Evolutionary conservation across 2,797 vertebrate genomes (phyloP), one percentile per base, ranked within the genome.

Genomic region (Orestias chungarensis): DNA sequence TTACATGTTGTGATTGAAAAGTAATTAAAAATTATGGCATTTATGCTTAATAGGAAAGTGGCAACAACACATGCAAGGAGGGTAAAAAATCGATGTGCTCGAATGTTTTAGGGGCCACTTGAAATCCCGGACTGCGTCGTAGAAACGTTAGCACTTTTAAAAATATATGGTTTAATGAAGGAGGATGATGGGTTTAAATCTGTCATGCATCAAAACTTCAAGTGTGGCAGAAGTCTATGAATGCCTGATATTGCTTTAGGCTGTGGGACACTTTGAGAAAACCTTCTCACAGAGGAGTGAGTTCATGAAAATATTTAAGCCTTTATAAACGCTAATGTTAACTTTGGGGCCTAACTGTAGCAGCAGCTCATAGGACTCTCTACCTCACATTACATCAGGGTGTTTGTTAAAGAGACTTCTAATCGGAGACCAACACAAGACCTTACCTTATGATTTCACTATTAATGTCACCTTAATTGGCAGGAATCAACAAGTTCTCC

Each of bases 141-240:
- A 68, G 83, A 78, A 68, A 72, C 14, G 57, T 66, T 70, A 80
- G 77, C 74, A 74, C 35, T n/a, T 83, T 85, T 70, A 85, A 70
- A 75, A 85, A 49, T 83, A 80, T 87, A 87, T 80, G 71, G 85
- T 88, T 89, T 86, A 89, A 89, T 91, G 90, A 89, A 83, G 77
- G 79, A 83, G 65, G 81, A 84, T 87, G 87, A 90, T 88, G 71
- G 83, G 85, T 87, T 86, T 80, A 82, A 86, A 87, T 87, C 50
- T 83, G 70, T 57, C 77, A 84, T 73, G 82, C 79, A 83, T 82
- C 74, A 70, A 75, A n/a, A 75, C 18, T 64, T 73, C 55, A 55
- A 73, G 83, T 85, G 87, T 82, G 85, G 84, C 84, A 14, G 29
- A 86, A 85, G 79, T 43, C 75, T 1, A 10, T 38, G 44, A 82